A percentile compares a stretch with the other conserved stretches of the same genome.
Evolutionary conservation across 2,113 vertebrate genomes (phyloP).

Genomic region (Eurypyga helias): DNA sequence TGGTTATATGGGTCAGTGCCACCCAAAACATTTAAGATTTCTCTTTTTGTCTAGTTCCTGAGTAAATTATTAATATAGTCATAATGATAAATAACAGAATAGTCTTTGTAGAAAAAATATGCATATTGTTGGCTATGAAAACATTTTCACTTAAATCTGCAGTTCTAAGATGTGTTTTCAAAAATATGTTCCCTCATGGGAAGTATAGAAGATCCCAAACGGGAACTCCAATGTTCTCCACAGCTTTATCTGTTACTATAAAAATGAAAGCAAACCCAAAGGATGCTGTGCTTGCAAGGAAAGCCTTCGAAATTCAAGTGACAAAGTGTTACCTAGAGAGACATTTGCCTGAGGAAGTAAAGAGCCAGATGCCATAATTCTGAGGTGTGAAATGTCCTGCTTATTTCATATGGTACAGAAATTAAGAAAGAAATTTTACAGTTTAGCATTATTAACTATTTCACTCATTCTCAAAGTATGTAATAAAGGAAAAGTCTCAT

Average conservation of each 20-base stretch:
- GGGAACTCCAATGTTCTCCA: neutral
- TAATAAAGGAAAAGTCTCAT: neutral
- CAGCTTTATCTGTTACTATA: neutral
- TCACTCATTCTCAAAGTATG: neutral
- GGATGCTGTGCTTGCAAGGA: neutral
- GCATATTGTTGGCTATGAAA: neutral
- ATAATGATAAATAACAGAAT: neutral
- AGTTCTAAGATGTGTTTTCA: neutral
- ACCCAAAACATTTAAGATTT: neutral
- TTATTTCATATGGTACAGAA: neutral
- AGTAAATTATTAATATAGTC: neutral
- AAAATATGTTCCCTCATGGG: neutral
- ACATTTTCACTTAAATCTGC: neutral
- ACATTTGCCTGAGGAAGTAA: neutral
- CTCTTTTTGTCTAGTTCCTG: neutral
- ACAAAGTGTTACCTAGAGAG: conserved; percentile 3
- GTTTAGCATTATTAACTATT: neutral
- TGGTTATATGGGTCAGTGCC: neutral
- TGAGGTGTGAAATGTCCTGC: neutral
- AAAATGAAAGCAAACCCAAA: neutral
- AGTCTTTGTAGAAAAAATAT: neutral
- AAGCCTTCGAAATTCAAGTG: neutral
- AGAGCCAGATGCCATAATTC: neutral
- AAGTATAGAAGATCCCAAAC: neutral
- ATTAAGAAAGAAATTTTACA: neutral